Evolutionary conservation across 2,113 vertebrate species (phyloP).

Genomic region (Xenotilapia leptura): DNA sequence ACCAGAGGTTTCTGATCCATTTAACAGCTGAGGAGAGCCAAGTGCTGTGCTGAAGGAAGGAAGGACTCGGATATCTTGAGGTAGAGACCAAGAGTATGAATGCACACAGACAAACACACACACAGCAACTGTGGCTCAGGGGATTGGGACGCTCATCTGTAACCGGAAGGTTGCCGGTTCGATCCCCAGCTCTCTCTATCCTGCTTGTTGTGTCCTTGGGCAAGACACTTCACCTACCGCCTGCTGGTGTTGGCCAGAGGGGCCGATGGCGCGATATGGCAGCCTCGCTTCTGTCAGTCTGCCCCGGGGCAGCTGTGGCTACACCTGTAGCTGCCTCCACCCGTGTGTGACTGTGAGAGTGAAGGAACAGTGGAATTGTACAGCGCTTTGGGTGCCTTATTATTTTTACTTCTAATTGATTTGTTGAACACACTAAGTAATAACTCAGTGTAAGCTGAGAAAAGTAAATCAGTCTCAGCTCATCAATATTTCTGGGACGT

Average conservation of each 20-base stretch:
- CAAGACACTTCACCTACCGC: accelerated
- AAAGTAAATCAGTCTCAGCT: background rate
- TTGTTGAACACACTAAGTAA: background rate
- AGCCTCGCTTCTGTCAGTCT: background rate
- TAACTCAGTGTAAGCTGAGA: background rate
- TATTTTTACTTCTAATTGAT: background rate
- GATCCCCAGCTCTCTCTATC: background rate
- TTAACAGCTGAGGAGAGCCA: background rate
- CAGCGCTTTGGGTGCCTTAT: background rate
- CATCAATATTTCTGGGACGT: background rate
- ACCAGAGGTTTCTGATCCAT: background rate
- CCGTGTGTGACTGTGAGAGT: background rate
- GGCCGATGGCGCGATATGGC: accelerated
- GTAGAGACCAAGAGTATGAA: background rate
- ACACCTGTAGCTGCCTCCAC: background rate
- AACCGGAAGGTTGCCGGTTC: accelerated
- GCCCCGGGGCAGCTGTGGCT: background rate
- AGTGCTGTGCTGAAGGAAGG: background rate
- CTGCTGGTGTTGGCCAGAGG: accelerated
- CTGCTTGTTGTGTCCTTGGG: accelerated
- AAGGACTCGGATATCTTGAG: background rate
- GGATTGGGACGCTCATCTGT: accelerated
- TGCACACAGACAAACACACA: background rate
- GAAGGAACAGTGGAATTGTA: accelerated
- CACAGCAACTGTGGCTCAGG: background rate